These are phyloP conservation scores for Nipponacmea schrenckii DNA, from an alignment of 2,888 invertebrate genomes.

Conservation along the genomic window DNA sequence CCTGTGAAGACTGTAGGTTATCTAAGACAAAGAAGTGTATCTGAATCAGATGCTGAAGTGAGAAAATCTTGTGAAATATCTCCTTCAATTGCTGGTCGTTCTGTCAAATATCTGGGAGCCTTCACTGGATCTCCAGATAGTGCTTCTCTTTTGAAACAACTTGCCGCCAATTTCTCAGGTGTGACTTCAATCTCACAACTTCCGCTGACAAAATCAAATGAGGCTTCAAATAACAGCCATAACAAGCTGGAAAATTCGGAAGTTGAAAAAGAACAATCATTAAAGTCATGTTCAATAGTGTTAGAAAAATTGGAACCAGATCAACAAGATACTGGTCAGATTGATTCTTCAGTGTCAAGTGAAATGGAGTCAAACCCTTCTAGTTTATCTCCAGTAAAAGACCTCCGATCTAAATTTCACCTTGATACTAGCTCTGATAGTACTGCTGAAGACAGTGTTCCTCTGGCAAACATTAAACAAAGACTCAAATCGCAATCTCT, in stretches of 20 bases:
- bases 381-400: not conserved
- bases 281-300: conserved; percentile 33
- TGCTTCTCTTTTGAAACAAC: conserved; percentile 15
- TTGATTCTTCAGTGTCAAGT: not conserved
- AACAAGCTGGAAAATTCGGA: not conserved
- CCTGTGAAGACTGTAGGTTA: not conserved
- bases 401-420: not conserved
- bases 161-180: conserved; percentile 14
- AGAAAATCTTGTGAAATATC: not conserved
- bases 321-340: not conserved
- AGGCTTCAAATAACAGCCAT: not conserved
- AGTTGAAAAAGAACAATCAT: conserved; percentile 10
- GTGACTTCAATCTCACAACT: conserved; percentile 9
- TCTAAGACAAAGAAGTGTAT: not conserved
- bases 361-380: conserved; percentile 1
- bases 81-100: not conserved
- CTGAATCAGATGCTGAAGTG: not conserved
- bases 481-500: not conserved
- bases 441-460: conserved; percentile 1
- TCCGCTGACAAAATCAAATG: not conserved
- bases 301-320: conserved; percentile 34
- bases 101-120: not conserved
- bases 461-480: not conserved
- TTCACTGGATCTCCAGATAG: conserved; percentile 6
- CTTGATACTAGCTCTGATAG: not conserved